phyloP scores from a whole-genome alignment of 2,113 vertebrate genomes.

The Deroptyus accipitrinus region DNA sequence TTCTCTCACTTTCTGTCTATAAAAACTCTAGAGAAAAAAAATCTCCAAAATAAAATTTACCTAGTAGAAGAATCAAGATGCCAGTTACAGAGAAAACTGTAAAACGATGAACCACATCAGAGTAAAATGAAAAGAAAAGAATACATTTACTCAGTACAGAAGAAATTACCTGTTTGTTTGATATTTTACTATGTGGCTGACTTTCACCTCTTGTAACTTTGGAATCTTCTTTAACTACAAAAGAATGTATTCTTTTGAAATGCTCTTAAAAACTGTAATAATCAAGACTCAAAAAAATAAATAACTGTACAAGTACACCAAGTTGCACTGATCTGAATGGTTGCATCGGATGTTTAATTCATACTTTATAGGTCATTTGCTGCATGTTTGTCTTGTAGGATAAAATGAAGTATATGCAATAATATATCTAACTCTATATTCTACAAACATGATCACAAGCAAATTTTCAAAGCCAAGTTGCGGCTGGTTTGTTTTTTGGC shows the following conservation, averaged over 20 bases:
- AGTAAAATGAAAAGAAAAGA: not conserved
- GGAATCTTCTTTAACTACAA: conserved; percentile 78
- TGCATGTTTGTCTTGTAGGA: not conserved
- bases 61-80: not conserved
- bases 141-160: not conserved
- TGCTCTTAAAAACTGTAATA: not conserved
- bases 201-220: conserved; percentile 71
- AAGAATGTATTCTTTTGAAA: not conserved
- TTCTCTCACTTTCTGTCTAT: not conserved
- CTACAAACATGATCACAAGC: not conserved
- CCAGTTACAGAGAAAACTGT: not conserved
- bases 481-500: not conserved
- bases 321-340: not conserved
- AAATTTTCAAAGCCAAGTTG: not conserved
- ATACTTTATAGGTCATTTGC: not conserved
- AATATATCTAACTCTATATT: not conserved
- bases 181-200: conserved; percentile 63
- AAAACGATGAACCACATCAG: not conserved
- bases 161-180: conserved; percentile 74
- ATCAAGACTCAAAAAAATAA: not conserved
- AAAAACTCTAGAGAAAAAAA: not conserved
- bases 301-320: not conserved
- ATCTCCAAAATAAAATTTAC: not conserved
- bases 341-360: not conserved
- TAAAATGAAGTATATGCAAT: not conserved